Percentiles rank a stretch among this genome's conserved stretches.
These are phyloP conservation scores for Helarctos malayanus DNA, from an alignment of 2,797 vertebrate genomes.

Conservation along the genomic window DNA sequence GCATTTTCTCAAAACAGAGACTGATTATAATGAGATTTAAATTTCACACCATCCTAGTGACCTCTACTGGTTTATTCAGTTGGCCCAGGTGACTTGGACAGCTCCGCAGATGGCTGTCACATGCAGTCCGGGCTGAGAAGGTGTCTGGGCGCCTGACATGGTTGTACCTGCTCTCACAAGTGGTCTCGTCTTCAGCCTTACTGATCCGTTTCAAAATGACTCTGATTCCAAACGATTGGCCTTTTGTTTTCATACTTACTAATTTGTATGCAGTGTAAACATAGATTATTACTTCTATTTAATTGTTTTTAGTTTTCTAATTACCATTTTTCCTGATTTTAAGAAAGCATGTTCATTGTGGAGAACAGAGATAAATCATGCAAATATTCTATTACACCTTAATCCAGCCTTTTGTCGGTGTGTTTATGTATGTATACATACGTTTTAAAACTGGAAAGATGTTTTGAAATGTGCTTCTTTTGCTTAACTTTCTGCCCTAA, in stretches of 20 bases:
- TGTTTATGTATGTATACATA: neutral
- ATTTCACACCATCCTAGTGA: neutral
- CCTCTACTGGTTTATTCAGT: neutral
- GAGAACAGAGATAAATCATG: neutral
- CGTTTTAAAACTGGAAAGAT: neutral
- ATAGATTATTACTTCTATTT: neutral
- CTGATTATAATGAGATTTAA: constrained; percentile 23
- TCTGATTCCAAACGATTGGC: neutral
- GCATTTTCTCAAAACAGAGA: constrained; percentile 50
- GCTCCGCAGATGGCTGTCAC: neutral
- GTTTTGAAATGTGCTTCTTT: constrained; percentile 22
- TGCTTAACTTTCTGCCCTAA: constrained; percentile 2
- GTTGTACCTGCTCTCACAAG: neutral
- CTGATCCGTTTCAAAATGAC: neutral
- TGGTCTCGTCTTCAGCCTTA: neutral
- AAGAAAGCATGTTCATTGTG: constrained; percentile 35
- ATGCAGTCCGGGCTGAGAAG: accelerated
- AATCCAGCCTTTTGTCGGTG: neutral
- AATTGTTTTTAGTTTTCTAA: neutral
- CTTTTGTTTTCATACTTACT: neutral
- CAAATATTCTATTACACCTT: neutral
- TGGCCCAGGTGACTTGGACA: neutral
- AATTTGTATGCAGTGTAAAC: neutral
- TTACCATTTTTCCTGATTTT: neutral
- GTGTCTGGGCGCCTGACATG: neutral